Evolutionary conservation across 2,113 vertebrate species (phyloP).

Genomic region (Sphyrna mokarran): DNA sequence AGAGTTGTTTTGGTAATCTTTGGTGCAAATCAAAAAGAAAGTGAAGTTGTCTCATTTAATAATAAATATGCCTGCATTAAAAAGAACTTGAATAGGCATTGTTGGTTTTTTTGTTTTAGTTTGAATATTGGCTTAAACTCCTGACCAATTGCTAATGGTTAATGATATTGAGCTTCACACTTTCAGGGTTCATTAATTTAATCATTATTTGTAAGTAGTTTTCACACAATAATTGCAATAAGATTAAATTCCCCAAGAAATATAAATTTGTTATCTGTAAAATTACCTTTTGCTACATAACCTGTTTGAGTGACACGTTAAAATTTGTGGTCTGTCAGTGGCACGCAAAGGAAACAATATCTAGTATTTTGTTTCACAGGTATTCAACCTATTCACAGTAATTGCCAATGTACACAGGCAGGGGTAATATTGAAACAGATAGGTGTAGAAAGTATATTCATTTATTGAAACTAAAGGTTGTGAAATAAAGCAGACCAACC

Average conservation of each 20-base stretch:
- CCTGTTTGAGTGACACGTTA: background rate
- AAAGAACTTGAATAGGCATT: background rate
- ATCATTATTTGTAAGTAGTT: background rate
- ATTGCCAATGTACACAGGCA: background rate
- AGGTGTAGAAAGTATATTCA: background rate
- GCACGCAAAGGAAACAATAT: background rate
- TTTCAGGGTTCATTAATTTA: background rate
- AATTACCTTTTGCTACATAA: background rate
- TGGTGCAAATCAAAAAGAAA: background rate
- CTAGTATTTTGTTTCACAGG: background rate
- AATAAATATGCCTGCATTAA: background rate
- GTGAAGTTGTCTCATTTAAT: background rate
- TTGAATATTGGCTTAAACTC: background rate
- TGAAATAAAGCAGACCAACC: background rate
- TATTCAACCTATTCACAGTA: background rate
- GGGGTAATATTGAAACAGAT: background rate
- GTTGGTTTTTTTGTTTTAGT: background rate
- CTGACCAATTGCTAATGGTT: background rate
- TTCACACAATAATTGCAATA: background rate
- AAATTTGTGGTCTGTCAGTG: background rate
- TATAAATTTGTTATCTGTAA: constrained; percentile 7
- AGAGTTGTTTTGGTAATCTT: background rate
- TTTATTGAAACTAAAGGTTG: constrained; percentile 13
- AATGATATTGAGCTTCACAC: background rate
- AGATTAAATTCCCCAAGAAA: background rate